Conservation (phyloP, 2,113 vertebrate species). For the Ptyas mucosa region DNA sequence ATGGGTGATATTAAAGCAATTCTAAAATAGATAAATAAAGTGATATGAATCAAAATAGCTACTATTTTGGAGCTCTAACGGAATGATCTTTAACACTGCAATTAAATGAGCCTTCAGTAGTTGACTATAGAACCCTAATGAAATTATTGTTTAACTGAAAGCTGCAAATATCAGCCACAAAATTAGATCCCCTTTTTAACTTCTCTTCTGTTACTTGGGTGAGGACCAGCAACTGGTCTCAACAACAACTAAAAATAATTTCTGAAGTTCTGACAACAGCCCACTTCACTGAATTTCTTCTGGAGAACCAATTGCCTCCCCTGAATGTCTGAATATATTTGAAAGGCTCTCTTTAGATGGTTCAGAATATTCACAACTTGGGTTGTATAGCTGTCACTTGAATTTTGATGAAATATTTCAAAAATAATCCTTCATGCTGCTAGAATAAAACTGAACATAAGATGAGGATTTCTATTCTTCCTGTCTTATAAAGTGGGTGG, state of each 20-base stretch:
- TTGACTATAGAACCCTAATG: background rate
- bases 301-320: background rate
- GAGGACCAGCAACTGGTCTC: background rate
- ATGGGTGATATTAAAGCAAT: background rate
- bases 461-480: background rate
- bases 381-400: background rate
- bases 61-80: background rate
- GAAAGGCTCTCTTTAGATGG: background rate
- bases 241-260: background rate
- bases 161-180: background rate
- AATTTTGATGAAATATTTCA: background rate
- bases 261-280: background rate
- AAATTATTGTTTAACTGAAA: background rate
- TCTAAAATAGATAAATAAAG: background rate
- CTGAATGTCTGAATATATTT: background rate
- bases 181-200: background rate
- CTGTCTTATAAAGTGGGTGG: background rate
- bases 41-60: background rate
- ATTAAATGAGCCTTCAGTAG: background rate
- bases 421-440: background rate
- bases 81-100: background rate
- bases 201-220: background rate
- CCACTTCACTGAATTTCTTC: background rate
- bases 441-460: background rate
- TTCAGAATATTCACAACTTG: background rate